Evolutionary conservation across 2,113 vertebrate genomes (phyloP).

Genomic region (Fregetta grallaria): DNA sequence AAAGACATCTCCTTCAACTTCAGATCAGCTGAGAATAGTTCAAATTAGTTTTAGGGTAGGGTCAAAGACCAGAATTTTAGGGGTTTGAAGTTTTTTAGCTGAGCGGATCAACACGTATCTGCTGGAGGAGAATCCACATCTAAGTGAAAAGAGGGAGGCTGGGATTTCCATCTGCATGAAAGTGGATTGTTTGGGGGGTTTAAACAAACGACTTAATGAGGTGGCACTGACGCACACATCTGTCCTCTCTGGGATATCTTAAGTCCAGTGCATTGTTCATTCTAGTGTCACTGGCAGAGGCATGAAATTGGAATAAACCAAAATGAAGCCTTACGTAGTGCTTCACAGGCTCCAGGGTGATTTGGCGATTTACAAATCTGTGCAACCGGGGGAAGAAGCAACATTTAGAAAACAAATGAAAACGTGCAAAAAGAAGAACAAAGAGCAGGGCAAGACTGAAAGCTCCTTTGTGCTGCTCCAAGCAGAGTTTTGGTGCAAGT

Average conservation of each 20-base stretch:
- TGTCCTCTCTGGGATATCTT: not conserved
- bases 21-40: slow-evolving; percentile 52
- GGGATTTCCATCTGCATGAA: slow-evolving; percentile 37
- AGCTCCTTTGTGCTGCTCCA: not conserved
- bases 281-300: not conserved
- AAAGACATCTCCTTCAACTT: slow-evolving; percentile 33
- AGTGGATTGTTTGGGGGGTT: slow-evolving; percentile 6
- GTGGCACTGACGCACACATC: not conserved
- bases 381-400: not conserved
- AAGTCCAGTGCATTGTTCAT: not conserved
- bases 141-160: not conserved
- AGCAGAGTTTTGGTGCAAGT: not conserved
- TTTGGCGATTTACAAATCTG: not conserved
- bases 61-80: slow-evolving; percentile 38
- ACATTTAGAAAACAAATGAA: not conserved
- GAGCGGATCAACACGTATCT: not conserved
- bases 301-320: not conserved
- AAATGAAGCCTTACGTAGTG: not conserved
- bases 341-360: not conserved
- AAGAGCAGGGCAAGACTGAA: not conserved
- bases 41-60: slow-evolving; percentile 53
- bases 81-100: slow-evolving; percentile 17
- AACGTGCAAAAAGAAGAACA: not conserved
- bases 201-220: slow-evolving; percentile 57
- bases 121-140: slow-evolving; percentile 17